Evolutionary conservation across 2,797 vertebrate genomes (phyloP).

Genomic region (Tragopan temminckii): DNA sequence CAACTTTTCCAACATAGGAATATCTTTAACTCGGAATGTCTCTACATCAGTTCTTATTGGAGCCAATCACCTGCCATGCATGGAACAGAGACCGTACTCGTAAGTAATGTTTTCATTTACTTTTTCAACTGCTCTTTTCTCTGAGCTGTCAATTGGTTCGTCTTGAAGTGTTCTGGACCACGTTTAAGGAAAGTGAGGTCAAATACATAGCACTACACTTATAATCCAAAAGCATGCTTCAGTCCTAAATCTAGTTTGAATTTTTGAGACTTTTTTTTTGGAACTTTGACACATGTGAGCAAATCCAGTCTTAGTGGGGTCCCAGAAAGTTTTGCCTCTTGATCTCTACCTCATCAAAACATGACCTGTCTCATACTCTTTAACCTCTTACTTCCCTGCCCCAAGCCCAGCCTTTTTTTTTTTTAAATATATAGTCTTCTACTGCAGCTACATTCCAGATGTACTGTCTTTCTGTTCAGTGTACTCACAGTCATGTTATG

Average conservation of each 20-base stretch:
- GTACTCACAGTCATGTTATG: not conserved
- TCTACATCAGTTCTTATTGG: constrained; percentile 97
- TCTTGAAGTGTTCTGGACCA: not conserved
- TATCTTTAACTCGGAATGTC: constrained; percentile 90
- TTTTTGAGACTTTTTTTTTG: not conserved
- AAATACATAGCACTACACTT: not conserved
- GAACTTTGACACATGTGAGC: not conserved
- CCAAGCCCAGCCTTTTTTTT: not conserved
- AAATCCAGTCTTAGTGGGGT: not conserved
- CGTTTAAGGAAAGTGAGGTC: fast-evolving
- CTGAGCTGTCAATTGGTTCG: not conserved
- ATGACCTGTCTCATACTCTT: not conserved
- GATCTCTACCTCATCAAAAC: not conserved
- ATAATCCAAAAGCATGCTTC: fast-evolving
- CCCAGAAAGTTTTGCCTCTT: not conserved
- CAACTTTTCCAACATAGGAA: constrained; percentile 74
- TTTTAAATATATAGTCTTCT: not conserved
- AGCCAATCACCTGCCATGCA: constrained; percentile 98
- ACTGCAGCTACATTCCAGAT: not conserved
- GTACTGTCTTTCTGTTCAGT: not conserved
- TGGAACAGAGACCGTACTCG: constrained; percentile 98
- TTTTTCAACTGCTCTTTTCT: not conserved
- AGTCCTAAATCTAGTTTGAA: not conserved
- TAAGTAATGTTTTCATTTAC: constrained; percentile 76
- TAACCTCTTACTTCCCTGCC: not conserved